These are phyloP conservation scores for Ceyx cyanopectus DNA, from an alignment of 2,113 vertebrate genomes.

Conservation along the genomic window DNA sequence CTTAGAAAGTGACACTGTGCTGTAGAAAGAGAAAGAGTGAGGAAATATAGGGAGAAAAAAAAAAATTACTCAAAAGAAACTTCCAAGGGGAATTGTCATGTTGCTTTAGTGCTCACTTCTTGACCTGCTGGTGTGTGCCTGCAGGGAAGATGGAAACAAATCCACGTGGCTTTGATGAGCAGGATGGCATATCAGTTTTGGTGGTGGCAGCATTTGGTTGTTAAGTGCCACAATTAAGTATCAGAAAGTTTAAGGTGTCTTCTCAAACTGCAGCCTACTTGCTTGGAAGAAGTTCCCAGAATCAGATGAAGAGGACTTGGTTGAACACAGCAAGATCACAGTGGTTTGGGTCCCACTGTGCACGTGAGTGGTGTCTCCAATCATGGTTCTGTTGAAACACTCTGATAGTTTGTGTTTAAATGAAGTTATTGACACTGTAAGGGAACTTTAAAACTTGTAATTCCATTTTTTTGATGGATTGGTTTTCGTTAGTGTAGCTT, in stretches of 20 bases:
- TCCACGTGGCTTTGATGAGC: rapidly evolving
- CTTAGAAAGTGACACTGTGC: not conserved
- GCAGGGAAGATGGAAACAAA: not conserved
- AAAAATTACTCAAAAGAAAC: not conserved
- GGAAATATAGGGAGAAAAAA: not conserved
- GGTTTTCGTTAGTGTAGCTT: not conserved
- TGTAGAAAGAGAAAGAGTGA: not conserved
- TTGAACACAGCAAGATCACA: not conserved
- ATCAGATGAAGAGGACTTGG: not conserved
- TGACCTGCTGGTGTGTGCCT: not conserved
- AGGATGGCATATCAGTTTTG: not conserved
- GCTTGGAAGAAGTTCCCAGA: not conserved
- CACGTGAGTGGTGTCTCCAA: too few relatives aligned
- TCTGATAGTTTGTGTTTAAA: not conserved
- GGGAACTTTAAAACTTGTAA: not conserved
- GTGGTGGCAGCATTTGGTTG: not conserved
- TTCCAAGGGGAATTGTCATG: not conserved
- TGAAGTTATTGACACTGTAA: not conserved
- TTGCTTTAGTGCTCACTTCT: not conserved
- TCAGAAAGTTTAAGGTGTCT: not conserved
- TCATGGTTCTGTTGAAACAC: not conserved
- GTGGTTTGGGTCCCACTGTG: too few relatives aligned
- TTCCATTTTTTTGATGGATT: not conserved
- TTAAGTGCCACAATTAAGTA: not conserved
- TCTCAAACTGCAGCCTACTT: not conserved